Percentiles rank a stretch among this genome's conserved stretches.
These are phyloP conservation scores for Caenorhabditis tropicalis DNA, from an alignment of 1,140 invertebrate genomes.

Conservation along the genomic window DNA sequence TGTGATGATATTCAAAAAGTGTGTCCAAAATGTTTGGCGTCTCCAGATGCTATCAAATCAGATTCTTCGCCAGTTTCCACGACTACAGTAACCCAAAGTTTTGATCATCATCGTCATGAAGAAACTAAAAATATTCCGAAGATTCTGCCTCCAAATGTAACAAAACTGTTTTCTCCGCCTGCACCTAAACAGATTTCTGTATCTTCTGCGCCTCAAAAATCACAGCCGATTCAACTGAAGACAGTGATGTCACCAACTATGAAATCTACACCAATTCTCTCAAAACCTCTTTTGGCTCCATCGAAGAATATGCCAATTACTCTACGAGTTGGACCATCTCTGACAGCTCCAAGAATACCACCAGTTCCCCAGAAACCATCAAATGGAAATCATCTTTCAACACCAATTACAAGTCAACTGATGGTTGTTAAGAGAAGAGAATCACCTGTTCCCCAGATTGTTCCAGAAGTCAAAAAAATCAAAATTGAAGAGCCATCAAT, in stretches of 20 bases:
- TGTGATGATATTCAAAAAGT: constrained; percentile 1
- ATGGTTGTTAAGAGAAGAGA: background rate
- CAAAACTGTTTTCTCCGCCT: background rate
- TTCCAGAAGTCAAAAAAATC: background rate
- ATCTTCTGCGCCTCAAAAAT: background rate
- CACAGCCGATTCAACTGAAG: background rate
- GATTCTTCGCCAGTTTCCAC: background rate
- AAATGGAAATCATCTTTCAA: background rate
- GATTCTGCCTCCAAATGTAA: background rate
- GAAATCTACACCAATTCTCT: background rate
- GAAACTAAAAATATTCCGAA: background rate
- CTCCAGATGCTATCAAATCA: background rate
- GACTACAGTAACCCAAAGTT: background rate
- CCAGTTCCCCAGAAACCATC: background rate
- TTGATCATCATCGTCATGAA: background rate
- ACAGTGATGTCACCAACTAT: background rate
- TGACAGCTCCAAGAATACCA: too few species aligned
- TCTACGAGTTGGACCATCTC: too few species aligned
- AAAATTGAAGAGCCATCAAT: background rate
- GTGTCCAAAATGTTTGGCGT: background rate
- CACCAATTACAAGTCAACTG: background rate
- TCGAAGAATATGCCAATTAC: too few species aligned
- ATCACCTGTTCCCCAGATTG: background rate
- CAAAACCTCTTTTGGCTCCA: background rate
- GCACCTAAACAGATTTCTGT: background rate